Conservation (phyloP, 1,140 invertebrate species). For the Heliconius hewitsoni region DNA sequence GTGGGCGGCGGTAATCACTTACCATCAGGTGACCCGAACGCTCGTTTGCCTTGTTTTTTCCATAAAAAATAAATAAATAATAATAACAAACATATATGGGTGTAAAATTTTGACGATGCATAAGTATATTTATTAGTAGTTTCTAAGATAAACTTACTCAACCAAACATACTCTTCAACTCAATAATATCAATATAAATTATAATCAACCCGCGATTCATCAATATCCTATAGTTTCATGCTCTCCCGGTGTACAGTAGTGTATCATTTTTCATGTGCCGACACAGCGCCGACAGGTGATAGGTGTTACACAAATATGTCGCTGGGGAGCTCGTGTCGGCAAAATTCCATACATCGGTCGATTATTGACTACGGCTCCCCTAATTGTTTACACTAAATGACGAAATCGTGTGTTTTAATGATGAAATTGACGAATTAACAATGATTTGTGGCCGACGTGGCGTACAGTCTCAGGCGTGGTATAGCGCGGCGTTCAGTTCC, state of each 20-base stretch:
- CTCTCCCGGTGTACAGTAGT: neutral
- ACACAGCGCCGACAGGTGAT: constrained; percentile 25
- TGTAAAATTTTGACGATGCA: no score
- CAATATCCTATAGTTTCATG: neutral
- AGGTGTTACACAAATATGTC: constrained; percentile 29
- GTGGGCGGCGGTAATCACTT: no score
- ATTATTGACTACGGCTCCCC: constrained; percentile 16
- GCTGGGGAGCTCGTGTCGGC: constrained; percentile 16
- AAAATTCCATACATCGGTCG: constrained; percentile 16
- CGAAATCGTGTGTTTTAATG: no score
- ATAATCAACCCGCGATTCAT: neutral
- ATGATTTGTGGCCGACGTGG: no score
- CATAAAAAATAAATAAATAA: no score
- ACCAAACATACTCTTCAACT: neutral
- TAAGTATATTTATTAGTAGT: no score
- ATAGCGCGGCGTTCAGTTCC: no score
- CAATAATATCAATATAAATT: neutral
- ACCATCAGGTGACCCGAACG: no score
- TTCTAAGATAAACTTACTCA: neutral
- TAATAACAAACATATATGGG: no score
- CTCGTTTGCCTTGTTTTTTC: no score
- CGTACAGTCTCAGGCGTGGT: no score
- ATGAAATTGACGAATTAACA: no score
- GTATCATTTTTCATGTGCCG: constrained; percentile 29
- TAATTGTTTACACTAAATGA: constrained; percentile 7